A percentile compares a stretch with the other conserved stretches of the same genome.
Conservation (phyloP, 2,797 vertebrate species). For the Mareca strepera region DNA sequence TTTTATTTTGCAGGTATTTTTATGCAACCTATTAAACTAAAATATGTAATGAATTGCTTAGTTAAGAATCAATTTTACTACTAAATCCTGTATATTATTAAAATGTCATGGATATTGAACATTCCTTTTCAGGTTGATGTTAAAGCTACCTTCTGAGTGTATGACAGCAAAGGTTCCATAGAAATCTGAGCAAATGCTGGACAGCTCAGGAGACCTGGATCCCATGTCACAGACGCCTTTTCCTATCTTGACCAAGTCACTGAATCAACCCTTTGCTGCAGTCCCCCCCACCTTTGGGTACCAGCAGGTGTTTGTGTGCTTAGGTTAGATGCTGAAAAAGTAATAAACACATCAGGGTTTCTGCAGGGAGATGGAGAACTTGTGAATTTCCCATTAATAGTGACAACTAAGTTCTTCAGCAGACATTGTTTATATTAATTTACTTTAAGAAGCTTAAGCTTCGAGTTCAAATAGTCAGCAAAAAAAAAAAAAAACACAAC, state of each 20-base stretch:
- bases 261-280: background rate
- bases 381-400: background rate
- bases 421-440: background rate
- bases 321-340: background rate
- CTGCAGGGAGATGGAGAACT: background rate
- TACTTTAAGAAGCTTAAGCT: background rate
- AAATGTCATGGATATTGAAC: background rate
- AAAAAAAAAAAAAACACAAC: background rate
- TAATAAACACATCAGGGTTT: background rate
- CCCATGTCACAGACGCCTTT: background rate
- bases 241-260: background rate
- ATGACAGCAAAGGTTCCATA: background rate
- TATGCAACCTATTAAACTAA: background rate
- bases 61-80: background rate
- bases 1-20: background rate
- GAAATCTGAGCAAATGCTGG: background rate
- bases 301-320: background rate
- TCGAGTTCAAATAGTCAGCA: background rate
- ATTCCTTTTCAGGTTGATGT: background rate
- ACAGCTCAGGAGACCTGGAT: background rate
- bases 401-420: background rate
- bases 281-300: background rate
- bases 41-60: background rate
- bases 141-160: background rate
- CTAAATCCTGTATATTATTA: background rate